These are phyloP conservation scores for Ganaspis sp. DNA, from an alignment of 1,140 invertebrate genomes.

Conservation along the genomic window DNA sequence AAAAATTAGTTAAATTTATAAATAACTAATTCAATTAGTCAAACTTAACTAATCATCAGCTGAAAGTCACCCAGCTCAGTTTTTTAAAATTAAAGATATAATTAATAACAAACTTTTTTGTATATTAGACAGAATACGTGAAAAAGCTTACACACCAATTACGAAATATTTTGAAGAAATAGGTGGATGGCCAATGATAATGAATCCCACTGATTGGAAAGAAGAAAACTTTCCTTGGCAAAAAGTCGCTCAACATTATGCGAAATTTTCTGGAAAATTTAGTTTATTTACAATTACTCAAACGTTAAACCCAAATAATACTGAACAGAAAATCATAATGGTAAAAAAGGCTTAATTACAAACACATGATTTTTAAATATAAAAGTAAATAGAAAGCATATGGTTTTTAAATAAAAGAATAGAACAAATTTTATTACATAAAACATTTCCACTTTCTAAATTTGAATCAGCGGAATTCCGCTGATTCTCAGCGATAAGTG, in stretches of 20 bases:
- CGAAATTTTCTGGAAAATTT: neutral
- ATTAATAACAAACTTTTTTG: neutral
- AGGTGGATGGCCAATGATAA: neutral
- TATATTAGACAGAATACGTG: neutral
- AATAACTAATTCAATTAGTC: no score
- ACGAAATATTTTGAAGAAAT: neutral
- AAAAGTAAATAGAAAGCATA: neutral
- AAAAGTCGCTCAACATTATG: conserved; percentile 4
- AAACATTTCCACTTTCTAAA: no score
- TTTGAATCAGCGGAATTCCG: no score
- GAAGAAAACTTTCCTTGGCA: neutral
- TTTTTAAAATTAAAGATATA: no score
- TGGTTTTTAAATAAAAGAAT: no score
- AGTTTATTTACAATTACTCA: conserved; percentile 15
- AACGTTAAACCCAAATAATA: neutral
- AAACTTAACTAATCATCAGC: no score
- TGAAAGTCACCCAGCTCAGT: no score
- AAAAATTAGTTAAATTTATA: no score
- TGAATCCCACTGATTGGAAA: neutral
- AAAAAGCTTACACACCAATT: neutral
- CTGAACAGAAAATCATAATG: conserved; percentile 7
- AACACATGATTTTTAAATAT: neutral
- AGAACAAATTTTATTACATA: no score
- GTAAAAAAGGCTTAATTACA: neutral
- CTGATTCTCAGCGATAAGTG: no score